Percentiles rank a stretch among this genome's conserved stretches.
These are phyloP conservation scores for Carassius gibelio DNA, from an alignment of 2,113 vertebrate species.

Conservation along the genomic window DNA sequence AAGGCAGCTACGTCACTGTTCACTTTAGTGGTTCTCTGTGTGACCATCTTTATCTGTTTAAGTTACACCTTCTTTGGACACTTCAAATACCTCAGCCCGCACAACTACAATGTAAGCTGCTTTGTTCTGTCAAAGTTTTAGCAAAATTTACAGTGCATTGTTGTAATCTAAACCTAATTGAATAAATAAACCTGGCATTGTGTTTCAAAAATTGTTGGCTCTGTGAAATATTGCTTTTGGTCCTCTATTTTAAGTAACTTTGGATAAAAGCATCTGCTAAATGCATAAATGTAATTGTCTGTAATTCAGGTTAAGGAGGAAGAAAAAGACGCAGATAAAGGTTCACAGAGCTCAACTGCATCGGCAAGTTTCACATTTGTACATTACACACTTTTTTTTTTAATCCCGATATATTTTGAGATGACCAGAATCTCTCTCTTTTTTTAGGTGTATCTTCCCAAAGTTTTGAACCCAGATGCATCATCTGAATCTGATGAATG, in stretches of 20 bases:
- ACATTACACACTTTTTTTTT: neutral
- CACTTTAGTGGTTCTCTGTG: conserved; percentile 81
- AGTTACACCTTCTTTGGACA: conserved; percentile 86
- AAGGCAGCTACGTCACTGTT: conserved; percentile 84
- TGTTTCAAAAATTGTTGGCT: neutral
- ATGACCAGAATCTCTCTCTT: neutral
- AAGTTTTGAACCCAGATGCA: conserved; percentile 65
- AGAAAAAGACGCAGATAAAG: conserved; percentile 59
- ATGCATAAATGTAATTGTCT: neutral
- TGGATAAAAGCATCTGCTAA: neutral
- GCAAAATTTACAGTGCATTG: neutral
- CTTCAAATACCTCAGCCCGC: conserved; percentile 89
- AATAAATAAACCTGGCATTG: neutral
- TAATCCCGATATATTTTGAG: neutral
- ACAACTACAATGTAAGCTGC: conserved; percentile 84
- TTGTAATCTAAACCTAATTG: neutral
- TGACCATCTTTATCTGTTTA: conserved; percentile 82
- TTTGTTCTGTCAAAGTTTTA: conserved; percentile 2
- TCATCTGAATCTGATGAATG: neutral
- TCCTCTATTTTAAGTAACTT: neutral
- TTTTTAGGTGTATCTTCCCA: conserved; percentile 84
- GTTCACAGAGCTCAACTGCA: conserved; percentile 47
- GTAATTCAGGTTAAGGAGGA: conserved; percentile 67
- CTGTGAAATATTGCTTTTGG: neutral
- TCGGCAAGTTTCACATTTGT: conserved; percentile 57